Evolutionary conservation across 2,888 invertebrate species (phyloP).

Genomic region (Coecobrya sp.): DNA sequence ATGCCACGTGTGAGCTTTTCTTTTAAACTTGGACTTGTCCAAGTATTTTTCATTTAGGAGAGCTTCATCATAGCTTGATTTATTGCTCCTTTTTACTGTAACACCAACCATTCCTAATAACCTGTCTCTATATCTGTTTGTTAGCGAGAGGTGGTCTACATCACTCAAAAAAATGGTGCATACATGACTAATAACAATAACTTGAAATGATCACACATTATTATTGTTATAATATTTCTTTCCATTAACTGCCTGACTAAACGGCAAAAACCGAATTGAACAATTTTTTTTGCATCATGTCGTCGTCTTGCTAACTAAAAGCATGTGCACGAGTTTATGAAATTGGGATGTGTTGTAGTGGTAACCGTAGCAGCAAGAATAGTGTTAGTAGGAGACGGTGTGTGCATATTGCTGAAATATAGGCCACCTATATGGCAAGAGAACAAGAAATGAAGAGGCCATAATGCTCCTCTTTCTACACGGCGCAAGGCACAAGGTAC

Average conservation of each 20-base stretch:
- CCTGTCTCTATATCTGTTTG: no score
- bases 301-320: conserved; percentile 1
- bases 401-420: conserved; percentile 57
- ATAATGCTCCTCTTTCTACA: conserved; percentile 42
- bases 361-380: background rate
- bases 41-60: background rate
- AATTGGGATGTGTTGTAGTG: background rate
- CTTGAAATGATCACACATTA: background rate
- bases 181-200: background rate
- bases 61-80: no score
- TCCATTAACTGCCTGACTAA: background rate
- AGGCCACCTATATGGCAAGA: conserved; percentile 71
- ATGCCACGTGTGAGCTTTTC: background rate
- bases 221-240: background rate
- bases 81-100: background rate
- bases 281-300: conserved; percentile 27
- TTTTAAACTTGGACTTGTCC: background rate
- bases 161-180: no score
- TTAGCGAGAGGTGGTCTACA: no score
- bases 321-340: background rate
- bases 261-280: background rate
- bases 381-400: background rate
- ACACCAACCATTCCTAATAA: background rate
- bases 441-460: conserved; percentile 74
- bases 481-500: background rate